Conservation (phyloP, 2,888 invertebrate species). For the Aspidiotus rigidus region DNA sequence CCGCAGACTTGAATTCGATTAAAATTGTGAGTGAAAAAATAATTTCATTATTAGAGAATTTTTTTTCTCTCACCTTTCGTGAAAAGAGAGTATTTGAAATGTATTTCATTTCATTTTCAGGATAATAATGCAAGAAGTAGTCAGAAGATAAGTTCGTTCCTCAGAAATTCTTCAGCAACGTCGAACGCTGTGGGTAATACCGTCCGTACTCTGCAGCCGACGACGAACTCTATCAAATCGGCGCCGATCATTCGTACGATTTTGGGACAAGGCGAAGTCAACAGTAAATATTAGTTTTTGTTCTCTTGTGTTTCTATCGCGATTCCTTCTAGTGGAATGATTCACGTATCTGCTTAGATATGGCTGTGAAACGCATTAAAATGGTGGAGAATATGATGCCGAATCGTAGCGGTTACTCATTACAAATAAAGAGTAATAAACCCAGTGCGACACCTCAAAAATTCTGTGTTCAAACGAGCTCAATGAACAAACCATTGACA, state of each 20-base stretch:
- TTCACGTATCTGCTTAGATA: slow-evolving; percentile 1
- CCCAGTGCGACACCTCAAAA: slow-evolving; percentile 12
- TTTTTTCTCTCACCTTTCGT: neutral
- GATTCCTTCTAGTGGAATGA: neutral
- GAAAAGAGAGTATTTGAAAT: neutral
- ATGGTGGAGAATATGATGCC: slow-evolving; percentile 7
- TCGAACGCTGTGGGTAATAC: slow-evolving; percentile 2
- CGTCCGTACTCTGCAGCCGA: neutral
- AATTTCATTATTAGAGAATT: neutral
- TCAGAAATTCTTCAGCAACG: slow-evolving; percentile 12
- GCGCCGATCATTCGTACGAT: slow-evolving; percentile 20
- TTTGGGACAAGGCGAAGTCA: slow-evolving; percentile 21
- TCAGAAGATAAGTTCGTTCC: slow-evolving; percentile 13
- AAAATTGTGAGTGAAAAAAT: slow-evolving; percentile 7
- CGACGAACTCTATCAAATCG: slow-evolving; percentile 2
- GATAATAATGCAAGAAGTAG: slow-evolving; percentile 15
- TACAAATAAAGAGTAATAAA: slow-evolving; percentile 22
- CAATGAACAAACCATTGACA: neutral
- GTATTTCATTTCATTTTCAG: neutral
- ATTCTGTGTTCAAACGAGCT: slow-evolving; percentile 18
- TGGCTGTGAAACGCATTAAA: slow-evolving; percentile 30
- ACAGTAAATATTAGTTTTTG: slow-evolving; percentile 10
- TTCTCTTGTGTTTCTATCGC: neutral
- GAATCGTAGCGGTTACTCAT: slow-evolving; percentile 20
- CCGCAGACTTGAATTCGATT: slow-evolving; percentile 23